Evolutionary conservation across 2,797 vertebrate genomes (phyloP).

Genomic region (Salmo trutta): DNA sequence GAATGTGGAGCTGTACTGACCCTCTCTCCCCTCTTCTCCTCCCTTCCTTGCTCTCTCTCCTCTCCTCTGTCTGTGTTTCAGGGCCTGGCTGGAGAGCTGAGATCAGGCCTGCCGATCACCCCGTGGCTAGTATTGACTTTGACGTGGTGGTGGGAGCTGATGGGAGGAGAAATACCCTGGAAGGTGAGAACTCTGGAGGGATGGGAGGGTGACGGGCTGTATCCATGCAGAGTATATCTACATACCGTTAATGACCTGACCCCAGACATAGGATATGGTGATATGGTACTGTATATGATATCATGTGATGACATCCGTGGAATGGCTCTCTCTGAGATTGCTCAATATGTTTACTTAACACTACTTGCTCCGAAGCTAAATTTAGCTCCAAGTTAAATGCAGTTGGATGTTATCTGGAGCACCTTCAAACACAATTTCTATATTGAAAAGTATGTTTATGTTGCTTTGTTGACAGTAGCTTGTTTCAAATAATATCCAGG

Average conservation of each 20-base stretch:
- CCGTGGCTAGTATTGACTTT: constrained; percentile 90
- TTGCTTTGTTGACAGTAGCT: constrained; percentile 1
- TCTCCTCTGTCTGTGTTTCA: constrained; percentile 44
- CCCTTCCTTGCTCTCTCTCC: background rate
- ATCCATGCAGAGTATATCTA: background rate
- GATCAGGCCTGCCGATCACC: constrained; percentile 89
- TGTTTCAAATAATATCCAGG: constrained; percentile 35
- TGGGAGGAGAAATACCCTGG: constrained; percentile 91
- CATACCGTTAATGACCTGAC: background rate
- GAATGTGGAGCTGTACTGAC: constrained; percentile 1
- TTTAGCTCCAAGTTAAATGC: background rate
- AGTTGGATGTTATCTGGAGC: background rate
- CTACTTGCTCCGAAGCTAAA: background rate
- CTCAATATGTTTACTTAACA: constrained; percentile 13
- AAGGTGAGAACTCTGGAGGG: constrained; percentile 78
- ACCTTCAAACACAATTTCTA: background rate
- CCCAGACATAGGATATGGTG: background rate
- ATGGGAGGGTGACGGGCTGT: background rate
- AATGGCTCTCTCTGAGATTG: background rate
- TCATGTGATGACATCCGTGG: background rate
- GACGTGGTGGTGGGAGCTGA: constrained; percentile 95
- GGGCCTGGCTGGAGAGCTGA: constrained; percentile 92
- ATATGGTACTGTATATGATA: background rate
- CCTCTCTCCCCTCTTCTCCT: background rate
- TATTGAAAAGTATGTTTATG: constrained; percentile 3